A percentile compares a stretch with the other conserved stretches of the same genome.
Evolutionary conservation across 2,888 invertebrate genomes (phyloP).

Genomic region (Lasioglossum calceatum): DNA sequence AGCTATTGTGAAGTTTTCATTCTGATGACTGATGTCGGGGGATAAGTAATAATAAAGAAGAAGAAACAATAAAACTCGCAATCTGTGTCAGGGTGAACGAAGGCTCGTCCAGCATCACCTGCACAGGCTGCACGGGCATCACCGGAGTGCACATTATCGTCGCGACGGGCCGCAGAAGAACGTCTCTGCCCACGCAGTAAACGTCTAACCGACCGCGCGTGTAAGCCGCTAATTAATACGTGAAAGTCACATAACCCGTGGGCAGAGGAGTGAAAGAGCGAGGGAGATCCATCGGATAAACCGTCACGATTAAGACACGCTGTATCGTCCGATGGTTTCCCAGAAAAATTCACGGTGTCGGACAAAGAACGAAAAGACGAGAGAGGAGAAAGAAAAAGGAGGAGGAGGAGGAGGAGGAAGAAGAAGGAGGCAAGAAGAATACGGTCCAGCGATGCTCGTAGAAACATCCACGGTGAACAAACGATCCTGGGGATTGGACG

Average conservation of each 20-base stretch:
- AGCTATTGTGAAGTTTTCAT: background rate
- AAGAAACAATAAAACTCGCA: background rate
- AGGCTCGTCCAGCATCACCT: background rate
- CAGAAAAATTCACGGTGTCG: slow-evolving; percentile 36
- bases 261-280: slow-evolving; percentile 47
- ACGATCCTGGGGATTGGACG: slow-evolving; percentile 36
- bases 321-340: slow-evolving; percentile 32
- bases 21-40: background rate
- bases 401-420: too few relatives aligned
- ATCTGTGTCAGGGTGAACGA: background rate
- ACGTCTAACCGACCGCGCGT: slow-evolving; percentile 53
- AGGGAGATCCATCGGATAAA: slow-evolving; percentile 69
- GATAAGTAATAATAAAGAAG: background rate
- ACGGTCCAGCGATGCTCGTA: slow-evolving; percentile 26
- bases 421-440: background rate
- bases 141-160: slow-evolving; percentile 18
- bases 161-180: slow-evolving; percentile 48
- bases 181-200: slow-evolving; percentile 62
- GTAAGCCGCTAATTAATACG: slow-evolving; percentile 76
- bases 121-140: background rate
- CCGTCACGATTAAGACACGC: slow-evolving; percentile 69
- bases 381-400: background rate
- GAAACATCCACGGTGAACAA: slow-evolving; percentile 20
- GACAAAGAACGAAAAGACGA: background rate
- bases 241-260: slow-evolving; percentile 76